Base-by-base conservation (phyloP, 2,797 vertebrate genomes). In the Lophotriccus pileatus region DNA sequence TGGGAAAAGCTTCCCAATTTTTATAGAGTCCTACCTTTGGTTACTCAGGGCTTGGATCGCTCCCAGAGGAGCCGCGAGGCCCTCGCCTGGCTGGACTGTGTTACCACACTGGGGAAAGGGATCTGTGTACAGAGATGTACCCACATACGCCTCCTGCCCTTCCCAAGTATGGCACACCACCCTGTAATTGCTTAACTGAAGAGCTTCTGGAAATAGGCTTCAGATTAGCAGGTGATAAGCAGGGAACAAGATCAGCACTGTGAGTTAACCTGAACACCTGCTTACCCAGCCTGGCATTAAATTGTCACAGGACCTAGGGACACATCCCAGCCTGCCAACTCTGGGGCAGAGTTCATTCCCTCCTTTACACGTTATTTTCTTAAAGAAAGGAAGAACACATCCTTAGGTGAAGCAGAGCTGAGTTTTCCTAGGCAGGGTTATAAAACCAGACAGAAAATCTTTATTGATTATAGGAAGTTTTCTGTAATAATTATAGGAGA, bases 1-100 rank as follows among this genome's bases (percentile, higher is more conserved):
- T 23, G 12, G 56, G 46, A 52, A 87, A 34, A 69, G 41, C 8
- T 18, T 58, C 14, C 24, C 14, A 12, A 28, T n/a, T 76, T 83
- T 52, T 44, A 43, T 0, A 20, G n/a, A 73, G 24, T 14, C 14
- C 0, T 2, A 19, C n/a, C 23, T 25, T n/a, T 0, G 0, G 3
- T n/a, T 30, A 20, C 4, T 9, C 2, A 0, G 21, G 36, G 39
- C 10, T 30, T 44, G 50, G 34, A 32, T 24, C 0, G 0, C 36
- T 53, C 27, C 69, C 24, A n/a, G 23, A n/a, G 55, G 44, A 79
- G 36, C 5, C 25, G 5, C 5, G 43, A 36, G 59, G 82, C 77
- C 73, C 77, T 77, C 37, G 0, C 43, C 90, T 74, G 72, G 72
- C 64, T 46, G 75, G n/a, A 60, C 39, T 10, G 18, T 36, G 55